Evolutionary conservation across 2,888 invertebrate genomes (phyloP).

Genomic region (Drosophila ezoana): DNA sequence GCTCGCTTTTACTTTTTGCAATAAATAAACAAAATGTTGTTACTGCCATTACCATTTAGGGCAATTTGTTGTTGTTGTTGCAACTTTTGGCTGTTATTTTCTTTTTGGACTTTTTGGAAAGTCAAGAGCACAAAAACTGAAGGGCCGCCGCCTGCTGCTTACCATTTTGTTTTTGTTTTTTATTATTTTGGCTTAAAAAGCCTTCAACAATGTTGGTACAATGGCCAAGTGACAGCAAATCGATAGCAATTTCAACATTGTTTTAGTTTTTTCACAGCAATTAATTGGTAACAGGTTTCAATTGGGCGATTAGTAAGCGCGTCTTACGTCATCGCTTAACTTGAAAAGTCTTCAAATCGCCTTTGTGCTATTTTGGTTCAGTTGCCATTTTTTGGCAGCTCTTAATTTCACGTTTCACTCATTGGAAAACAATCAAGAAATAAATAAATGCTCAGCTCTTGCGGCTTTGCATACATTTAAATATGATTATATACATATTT

Average conservation of each 20-base stretch:
- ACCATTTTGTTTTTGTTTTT: neutral
- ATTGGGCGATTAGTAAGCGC: slow-evolving; percentile 34
- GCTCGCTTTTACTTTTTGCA: slow-evolving; percentile 72
- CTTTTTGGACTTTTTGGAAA: slow-evolving; percentile 50
- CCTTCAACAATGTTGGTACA: slow-evolving; percentile 21
- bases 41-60: slow-evolving; percentile 20
- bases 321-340: slow-evolving; percentile 39
- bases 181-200: slow-evolving; percentile 9
- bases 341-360: slow-evolving; percentile 22
- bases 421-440: slow-evolving; percentile 16
- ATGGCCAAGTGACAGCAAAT: slow-evolving; percentile 14
- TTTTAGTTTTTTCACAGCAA: slow-evolving; percentile 6
- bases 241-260: slow-evolving; percentile 45
- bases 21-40: slow-evolving; percentile 44
- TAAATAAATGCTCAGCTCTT: slow-evolving; percentile 20
- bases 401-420: slow-evolving; percentile 8
- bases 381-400: slow-evolving; percentile 12
- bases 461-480: slow-evolving; percentile 36
- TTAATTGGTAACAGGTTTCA: slow-evolving; percentile 39
- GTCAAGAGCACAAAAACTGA: slow-evolving; percentile 52
- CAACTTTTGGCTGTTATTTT: slow-evolving; percentile 17
- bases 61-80: slow-evolving; percentile 12
- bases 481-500: slow-evolving; percentile 20
- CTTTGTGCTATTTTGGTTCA: slow-evolving; percentile 7
- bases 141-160: slow-evolving; percentile 43